Evolutionary conservation across 2,888 invertebrate species (phyloP).

Genomic region (Microctonus hyperodae): DNA sequence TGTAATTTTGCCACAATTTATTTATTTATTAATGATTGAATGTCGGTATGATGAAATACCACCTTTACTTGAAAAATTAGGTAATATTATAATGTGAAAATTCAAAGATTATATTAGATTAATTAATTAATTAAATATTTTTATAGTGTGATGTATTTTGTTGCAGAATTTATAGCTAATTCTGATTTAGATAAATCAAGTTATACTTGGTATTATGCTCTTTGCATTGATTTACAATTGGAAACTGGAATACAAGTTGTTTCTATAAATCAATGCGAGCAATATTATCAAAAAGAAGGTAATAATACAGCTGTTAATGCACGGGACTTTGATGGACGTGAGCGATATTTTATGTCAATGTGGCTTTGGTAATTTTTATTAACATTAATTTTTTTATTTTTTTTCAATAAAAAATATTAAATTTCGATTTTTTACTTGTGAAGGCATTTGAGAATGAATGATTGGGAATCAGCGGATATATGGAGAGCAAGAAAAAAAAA

Average conservation of each 20-base stretch:
- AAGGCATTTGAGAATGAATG: constrained; percentile 67
- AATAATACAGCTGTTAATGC: constrained; percentile 63
- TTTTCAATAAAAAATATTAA: constrained; percentile 8
- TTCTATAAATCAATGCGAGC: constrained; percentile 65
- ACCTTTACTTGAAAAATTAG: constrained; percentile 62
- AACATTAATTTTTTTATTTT: constrained; percentile 15
- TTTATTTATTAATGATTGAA: constrained; percentile 1
- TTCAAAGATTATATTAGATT: not conserved
- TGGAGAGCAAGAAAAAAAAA: constrained; percentile 66
- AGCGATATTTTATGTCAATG: constrained; percentile 67
- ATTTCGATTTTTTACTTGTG: constrained; percentile 5
- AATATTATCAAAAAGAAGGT: constrained; percentile 67
- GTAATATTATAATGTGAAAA: constrained; percentile 35
- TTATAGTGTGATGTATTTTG: not conserved
- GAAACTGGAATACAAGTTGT: constrained; percentile 69
- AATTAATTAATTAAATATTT: not conserved
- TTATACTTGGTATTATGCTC: constrained; percentile 69
- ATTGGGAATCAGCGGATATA: constrained; percentile 67
- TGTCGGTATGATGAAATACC: constrained; percentile 61
- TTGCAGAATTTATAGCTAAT: constrained; percentile 48
- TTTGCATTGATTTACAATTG: constrained; percentile 67
- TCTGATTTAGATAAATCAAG: constrained; percentile 62
- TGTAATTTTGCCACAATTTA: constrained; percentile 7
- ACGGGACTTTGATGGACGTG: constrained; percentile 66
- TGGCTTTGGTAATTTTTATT: constrained; percentile 67